Evolutionary conservation across 1,140 invertebrate genomes (phyloP).

Genomic region (Polypedilum pembai): DNA sequence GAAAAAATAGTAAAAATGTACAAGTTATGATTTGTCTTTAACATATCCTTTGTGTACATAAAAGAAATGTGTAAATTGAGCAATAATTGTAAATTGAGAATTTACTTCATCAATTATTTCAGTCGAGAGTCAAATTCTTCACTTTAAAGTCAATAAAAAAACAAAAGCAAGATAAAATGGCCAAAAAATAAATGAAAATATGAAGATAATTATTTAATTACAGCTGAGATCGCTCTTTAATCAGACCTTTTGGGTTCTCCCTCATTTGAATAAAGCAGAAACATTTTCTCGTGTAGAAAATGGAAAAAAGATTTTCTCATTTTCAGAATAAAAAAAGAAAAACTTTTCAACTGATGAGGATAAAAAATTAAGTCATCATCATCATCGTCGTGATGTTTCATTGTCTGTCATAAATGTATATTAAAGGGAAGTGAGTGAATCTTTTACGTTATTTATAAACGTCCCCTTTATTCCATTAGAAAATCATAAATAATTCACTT

Average conservation of each 20-base stretch:
- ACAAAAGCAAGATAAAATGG: background rate
- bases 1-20: no score
- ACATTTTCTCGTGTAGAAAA: background rate
- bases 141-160: constrained; percentile 5
- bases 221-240: background rate
- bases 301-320: constrained; percentile 3
- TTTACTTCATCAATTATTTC: constrained; percentile 19
- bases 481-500: constrained; percentile 24
- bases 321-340: background rate
- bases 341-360: background rate
- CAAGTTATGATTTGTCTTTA: no score
- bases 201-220: constrained; percentile 14
- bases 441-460: constrained; percentile 19
- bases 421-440: background rate
- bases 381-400: background rate
- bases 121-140: background rate
- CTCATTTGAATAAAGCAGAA: background rate
- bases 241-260: background rate
- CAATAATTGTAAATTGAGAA: constrained; percentile 19
- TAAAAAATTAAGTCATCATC: constrained; percentile 3
- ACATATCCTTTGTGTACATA: background rate
- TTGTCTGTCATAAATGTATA: background rate
- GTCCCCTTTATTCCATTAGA: constrained; percentile 26
- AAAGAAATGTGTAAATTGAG: constrained; percentile 9
- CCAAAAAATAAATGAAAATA: background rate